Conservation (phyloP, 53 echinoderm and acorn worm species). For the Temnopleurus reevesii region DNA sequence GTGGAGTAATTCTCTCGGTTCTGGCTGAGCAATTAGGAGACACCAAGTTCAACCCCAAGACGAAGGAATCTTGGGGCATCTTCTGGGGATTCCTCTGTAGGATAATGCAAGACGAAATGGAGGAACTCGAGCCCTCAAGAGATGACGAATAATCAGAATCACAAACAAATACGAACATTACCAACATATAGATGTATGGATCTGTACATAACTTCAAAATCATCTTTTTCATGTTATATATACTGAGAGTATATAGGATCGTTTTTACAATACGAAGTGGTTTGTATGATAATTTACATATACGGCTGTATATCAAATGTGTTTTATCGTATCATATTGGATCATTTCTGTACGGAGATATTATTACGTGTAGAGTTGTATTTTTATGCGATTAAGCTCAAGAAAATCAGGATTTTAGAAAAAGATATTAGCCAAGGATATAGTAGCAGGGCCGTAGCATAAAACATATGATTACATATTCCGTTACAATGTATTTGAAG, state of each 20-base stretch:
- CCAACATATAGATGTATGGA: neutral
- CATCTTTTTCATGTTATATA: neutral
- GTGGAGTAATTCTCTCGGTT: slow-evolving; percentile 57
- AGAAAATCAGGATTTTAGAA: too few relatives aligned
- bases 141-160: neutral
- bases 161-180: neutral
- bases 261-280: slow-evolving; percentile 25
- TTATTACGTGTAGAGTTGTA: too few relatives aligned
- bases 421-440: neutral
- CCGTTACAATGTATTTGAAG: too few relatives aligned
- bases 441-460: neutral
- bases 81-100: slow-evolving; percentile 72
- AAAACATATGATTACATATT: too few relatives aligned
- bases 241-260: slow-evolving; percentile 6
- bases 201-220: slow-evolving; percentile 9
- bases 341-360: neutral
- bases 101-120: slow-evolving; percentile 63
- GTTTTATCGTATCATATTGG: slow-evolving; percentile 1
- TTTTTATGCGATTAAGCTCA: too few relatives aligned
- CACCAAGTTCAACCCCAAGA: slow-evolving; percentile 75
- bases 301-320: neutral
- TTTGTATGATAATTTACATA: slow-evolving; percentile 16
- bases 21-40: slow-evolving; percentile 69
- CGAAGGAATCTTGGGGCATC: slow-evolving; percentile 76
- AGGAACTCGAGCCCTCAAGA: slow-evolving; percentile 47